Base-by-base conservation (phyloP, 2,113 vertebrate species). In the Oreocharis arfaki region DNA sequence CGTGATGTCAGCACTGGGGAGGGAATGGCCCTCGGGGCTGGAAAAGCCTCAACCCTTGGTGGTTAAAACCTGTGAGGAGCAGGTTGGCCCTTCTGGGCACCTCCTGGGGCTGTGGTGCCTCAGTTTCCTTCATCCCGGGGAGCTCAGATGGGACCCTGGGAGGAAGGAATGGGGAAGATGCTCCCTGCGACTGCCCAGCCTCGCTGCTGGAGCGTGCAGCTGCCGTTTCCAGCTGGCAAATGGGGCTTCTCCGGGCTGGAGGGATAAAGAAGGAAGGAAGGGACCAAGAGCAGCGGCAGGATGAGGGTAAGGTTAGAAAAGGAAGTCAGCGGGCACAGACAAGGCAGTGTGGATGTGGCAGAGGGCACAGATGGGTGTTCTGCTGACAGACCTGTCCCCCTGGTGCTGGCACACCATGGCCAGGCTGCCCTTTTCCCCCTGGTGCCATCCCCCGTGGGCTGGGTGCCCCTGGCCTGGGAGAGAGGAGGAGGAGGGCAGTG, bases 201-300 rank as follows among this genome's bases (percentile, higher is more conserved):
- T 46, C 1, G 0, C 47, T 1, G 42, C 57, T 44, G 69, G 55
- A 57, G 87, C 3, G 8, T 81, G 88, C 81, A 44, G 84, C 69
- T 90, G 93, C 12, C 91, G 88, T 82, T 96, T 73, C 0, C 0
- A 59, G 75, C 70, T 64, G 83, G 47, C 46, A 33, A 55, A 46
- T 18, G 78, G 35, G 61, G 60, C 20, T 91, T 39, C 23, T 42
- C 0, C 0, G 21, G 74, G 82, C 74, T 65, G 4, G n/a, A 55
- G 35, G 70, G 93, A 44, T 79, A 27, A 90, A 93, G 93, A 68
- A 55, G 83, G 90, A 95, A 90, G 90, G 94, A 90, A 95, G 17
- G 86, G 57, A 83, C 56, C 44, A 17, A 78, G 65, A 63, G 52
- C 50, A 55, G 81, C 68, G 44, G 90, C 55, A 59, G 74, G 47